phyloP scores from a whole-genome alignment of 2,797 vertebrate species.

The Microtus californicus region DNA sequence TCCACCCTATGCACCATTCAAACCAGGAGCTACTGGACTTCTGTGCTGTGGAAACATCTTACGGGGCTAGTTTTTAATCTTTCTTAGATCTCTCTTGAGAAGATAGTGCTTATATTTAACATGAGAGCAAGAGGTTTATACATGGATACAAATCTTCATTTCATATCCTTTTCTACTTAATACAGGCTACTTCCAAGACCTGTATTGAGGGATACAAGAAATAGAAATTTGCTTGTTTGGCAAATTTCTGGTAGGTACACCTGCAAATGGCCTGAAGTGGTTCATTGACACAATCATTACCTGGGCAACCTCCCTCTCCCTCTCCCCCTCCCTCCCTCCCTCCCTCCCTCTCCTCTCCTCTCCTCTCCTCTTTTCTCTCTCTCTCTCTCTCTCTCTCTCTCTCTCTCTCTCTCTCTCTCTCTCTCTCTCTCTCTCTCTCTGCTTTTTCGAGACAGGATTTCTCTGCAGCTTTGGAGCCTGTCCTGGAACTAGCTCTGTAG shows the following conservation, averaged over 20 bases:
- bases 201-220: neutral
- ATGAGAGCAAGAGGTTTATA: neutral
- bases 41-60: slow-evolving; percentile 8
- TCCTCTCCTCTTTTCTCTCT: too few species aligned
- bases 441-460: too few species aligned
- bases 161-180: neutral
- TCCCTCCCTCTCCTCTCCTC: too few species aligned
- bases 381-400: too few species aligned
- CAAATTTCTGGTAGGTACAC: neutral
- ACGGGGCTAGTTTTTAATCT: neutral
- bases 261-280: neutral
- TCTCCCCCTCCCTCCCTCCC: rapidly evolving
- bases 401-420: too few species aligned
- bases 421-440: too few species aligned
- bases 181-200: slow-evolving; percentile 8
- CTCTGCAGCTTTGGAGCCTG: too few species aligned
- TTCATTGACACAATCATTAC: neutral
- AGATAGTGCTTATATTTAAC: neutral
- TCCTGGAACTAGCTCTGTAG: too few species aligned
- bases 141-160: neutral
- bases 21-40: slow-evolving; percentile 26
- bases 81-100: slow-evolving; percentile 29
- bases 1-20: neutral
- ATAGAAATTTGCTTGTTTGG: neutral
- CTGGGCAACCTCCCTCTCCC: neutral